Conservation (phyloP, 2,113 vertebrate genomes). For the Pachypanchax playfairii region DNA sequence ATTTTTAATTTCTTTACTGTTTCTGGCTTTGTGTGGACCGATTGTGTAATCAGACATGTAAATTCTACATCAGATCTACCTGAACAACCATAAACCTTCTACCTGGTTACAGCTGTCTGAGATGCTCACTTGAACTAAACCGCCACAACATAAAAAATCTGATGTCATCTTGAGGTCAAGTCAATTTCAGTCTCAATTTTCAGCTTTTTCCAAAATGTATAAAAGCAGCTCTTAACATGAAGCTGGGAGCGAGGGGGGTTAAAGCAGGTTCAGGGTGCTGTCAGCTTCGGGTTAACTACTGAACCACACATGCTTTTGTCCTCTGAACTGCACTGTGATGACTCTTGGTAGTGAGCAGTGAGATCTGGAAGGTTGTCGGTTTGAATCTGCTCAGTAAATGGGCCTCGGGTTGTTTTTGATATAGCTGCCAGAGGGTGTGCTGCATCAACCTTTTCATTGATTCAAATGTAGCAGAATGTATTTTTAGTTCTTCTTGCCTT, state of each 20-base stretch:
- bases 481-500: conserved; percentile 34
- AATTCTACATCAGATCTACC: background rate
- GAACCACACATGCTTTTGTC: conserved; percentile 50
- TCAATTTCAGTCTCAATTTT: conserved; percentile 58
- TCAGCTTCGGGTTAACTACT: conserved; percentile 47
- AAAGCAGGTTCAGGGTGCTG: conserved; percentile 22
- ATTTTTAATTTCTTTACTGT: too few species aligned
- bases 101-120: background rate
- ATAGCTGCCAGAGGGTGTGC: conserved; percentile 20
- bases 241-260: conserved; percentile 38
- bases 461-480: conserved; percentile 13
- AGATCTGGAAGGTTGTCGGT: conserved; percentile 32
- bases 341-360: conserved; percentile 1
- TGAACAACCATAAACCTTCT: background rate
- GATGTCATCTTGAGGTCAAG: conserved; percentile 37
- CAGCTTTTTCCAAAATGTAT: conserved; percentile 53
- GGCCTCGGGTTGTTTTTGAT: background rate
- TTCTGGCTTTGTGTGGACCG: too few species aligned
- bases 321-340: conserved; percentile 1
- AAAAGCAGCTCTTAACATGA: conserved; percentile 44
- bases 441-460: conserved; percentile 14
- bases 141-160: conserved; percentile 40
- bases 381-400: conserved; percentile 22
- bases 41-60: too few species aligned
- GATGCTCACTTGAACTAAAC: conserved; percentile 2